Percentiles rank a stretch among this genome's conserved stretches.
Evolutionary conservation across 1,140 invertebrate genomes (phyloP).

Genomic region (Drosophila teissieri): DNA sequence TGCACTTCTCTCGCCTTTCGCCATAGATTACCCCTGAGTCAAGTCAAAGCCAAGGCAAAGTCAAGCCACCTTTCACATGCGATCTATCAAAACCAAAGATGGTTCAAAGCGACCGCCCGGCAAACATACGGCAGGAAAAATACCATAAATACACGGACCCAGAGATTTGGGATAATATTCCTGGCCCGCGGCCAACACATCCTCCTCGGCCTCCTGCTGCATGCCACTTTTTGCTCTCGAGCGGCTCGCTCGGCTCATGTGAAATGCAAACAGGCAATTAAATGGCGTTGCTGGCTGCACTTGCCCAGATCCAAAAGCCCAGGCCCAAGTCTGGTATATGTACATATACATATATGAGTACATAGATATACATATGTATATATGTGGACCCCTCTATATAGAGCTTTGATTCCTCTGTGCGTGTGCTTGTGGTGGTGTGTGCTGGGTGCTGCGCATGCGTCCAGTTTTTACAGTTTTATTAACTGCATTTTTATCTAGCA

Average conservation of each 20-base stretch:
- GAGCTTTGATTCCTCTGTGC: slow-evolving; percentile 42
- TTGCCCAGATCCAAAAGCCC: slow-evolving; percentile 57
- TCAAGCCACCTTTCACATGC: slow-evolving; percentile 51
- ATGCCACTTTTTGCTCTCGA: neutral
- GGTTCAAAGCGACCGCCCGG: slow-evolving; percentile 54
- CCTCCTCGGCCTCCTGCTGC: slow-evolving; percentile 12
- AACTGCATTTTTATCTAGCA: slow-evolving; percentile 82
- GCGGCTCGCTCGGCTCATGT: slow-evolving; percentile 62
- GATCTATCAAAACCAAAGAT: slow-evolving; percentile 61
- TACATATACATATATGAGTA: neutral
- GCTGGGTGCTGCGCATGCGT: slow-evolving; percentile 72
- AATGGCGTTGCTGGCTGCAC: slow-evolving; percentile 79
- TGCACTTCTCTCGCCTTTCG: slow-evolving; percentile 34
- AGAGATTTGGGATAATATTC: slow-evolving; percentile 50
- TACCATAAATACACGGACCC: slow-evolving; percentile 51
- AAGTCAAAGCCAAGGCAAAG: slow-evolving; percentile 14
- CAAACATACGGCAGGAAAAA: slow-evolving; percentile 57
- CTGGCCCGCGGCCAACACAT: slow-evolving; percentile 39
- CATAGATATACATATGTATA: neutral
- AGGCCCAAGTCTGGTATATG: slow-evolving; percentile 19
- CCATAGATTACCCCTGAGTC: slow-evolving; percentile 43
- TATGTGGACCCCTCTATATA: slow-evolving; percentile 10
- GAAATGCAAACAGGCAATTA: slow-evolving; percentile 83
- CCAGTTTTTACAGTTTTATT: slow-evolving; percentile 84
- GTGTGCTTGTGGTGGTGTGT: slow-evolving; percentile 36